Conservation (phyloP, 1,140 invertebrate species). For the Pseudomyrmex cubaensis region DNA sequence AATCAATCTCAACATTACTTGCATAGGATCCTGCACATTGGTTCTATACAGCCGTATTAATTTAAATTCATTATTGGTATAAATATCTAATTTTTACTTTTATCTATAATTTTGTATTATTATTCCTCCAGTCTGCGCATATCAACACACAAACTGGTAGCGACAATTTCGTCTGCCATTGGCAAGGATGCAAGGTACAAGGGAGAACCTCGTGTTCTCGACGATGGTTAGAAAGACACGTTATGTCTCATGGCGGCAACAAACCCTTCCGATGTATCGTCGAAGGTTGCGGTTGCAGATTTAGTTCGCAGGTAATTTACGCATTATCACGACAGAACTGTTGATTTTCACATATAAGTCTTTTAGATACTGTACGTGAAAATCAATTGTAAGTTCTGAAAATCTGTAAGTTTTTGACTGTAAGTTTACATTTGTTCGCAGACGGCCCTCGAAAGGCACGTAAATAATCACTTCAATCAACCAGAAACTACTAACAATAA, state of each 20-base stretch:
- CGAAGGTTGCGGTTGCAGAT: slow-evolving; percentile 95
- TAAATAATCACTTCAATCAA: slow-evolving; percentile 95
- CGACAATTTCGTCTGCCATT: slow-evolving; percentile 95
- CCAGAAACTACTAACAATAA: slow-evolving; percentile 87
- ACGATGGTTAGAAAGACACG: slow-evolving; percentile 97
- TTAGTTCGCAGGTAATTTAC: slow-evolving; percentile 93
- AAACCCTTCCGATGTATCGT: slow-evolving; percentile 98
- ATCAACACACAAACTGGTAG: slow-evolving; percentile 93
- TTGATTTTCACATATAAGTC: neutral
- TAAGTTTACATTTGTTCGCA: slow-evolving; percentile 82
- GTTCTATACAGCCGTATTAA: neutral
- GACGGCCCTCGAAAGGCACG: slow-evolving; percentile 95
- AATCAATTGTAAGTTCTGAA: no score
- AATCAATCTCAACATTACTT: no score
- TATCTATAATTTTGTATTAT: slow-evolving; percentile 13
- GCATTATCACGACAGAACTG: neutral
- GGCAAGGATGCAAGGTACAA: slow-evolving; percentile 98
- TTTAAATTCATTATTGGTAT: no score
- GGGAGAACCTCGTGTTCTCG: slow-evolving; percentile 95
- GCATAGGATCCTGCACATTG: no score
- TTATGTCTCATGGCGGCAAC: slow-evolving; percentile 95
- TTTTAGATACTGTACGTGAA: no score
- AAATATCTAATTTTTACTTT: neutral
- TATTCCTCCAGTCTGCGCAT: slow-evolving; percentile 89
- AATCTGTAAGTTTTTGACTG: no score